Evolutionary conservation across 2,113 vertebrate genomes (phyloP).

Genomic region (Hemibagrus wyckioides): DNA sequence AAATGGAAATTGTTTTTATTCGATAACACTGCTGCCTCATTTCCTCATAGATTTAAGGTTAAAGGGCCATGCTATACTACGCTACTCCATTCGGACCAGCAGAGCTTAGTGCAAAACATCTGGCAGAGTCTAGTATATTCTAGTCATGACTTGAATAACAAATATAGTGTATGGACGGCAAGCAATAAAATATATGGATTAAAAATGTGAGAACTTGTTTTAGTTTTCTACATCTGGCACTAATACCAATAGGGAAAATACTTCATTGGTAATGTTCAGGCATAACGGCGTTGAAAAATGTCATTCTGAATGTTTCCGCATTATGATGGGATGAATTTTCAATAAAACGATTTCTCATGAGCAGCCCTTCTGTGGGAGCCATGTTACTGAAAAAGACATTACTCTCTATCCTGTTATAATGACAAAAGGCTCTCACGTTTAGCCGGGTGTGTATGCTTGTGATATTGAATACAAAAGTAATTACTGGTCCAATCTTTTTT

Average conservation of each 20-base stretch:
- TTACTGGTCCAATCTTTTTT: neutral
- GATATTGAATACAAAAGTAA: constrained; percentile 1
- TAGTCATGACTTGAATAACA: constrained; percentile 47
- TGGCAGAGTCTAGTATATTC: constrained; percentile 67
- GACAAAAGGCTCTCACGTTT: neutral
- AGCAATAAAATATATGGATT: neutral
- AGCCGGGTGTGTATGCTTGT: too few species aligned
- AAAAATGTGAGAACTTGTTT: neutral
- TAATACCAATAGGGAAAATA: constrained; percentile 10
- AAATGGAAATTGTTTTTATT: constrained; percentile 5
- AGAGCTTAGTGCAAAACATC: constrained; percentile 74
- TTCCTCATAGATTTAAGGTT: constrained; percentile 61
- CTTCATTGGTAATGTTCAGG: neutral
- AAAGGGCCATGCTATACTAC: constrained; percentile 72
- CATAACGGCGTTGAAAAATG: neutral
- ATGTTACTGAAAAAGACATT: neutral
- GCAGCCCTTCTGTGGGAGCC: neutral
- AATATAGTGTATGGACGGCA: constrained; percentile 8
- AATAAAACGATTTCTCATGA: neutral
- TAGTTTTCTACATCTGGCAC: neutral
- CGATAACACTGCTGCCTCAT: constrained; percentile 38
- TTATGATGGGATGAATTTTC: neutral
- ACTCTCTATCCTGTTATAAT: neutral
- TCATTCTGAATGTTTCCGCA: neutral
- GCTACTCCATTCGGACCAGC: constrained; percentile 38